Conservation (phyloP, 92 coral and sea anemone species). For the Epizoanthus scotinus region DNA sequence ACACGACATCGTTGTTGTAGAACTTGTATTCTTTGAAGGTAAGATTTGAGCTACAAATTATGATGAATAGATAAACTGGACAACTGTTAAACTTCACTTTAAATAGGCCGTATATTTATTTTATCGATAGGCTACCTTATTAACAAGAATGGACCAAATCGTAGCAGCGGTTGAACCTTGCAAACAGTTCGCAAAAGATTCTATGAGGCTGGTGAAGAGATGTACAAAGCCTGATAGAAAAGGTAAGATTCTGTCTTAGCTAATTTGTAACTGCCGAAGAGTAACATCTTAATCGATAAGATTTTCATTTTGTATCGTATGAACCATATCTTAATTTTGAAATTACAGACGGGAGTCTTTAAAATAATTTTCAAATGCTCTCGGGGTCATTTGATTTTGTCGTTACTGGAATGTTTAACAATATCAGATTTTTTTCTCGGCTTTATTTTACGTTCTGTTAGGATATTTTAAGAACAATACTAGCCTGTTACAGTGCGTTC, state of each 20-base stretch:
- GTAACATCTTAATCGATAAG: neutral
- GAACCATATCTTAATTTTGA: too few species aligned
- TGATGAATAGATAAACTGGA: neutral
- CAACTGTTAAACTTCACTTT: too few species aligned
- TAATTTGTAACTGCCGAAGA: neutral
- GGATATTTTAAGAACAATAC: too few species aligned
- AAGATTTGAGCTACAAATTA: neutral
- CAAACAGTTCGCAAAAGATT: conserved; percentile 98
- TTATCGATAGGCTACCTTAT: conserved; percentile 28
- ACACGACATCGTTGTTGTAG: conserved; percentile 73
- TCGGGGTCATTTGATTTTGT: too few species aligned
- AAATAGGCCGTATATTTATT: neutral
- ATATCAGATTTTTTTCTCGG: too few species aligned
- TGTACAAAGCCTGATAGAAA: conserved; percentile 99
- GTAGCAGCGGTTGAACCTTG: conserved; percentile 92
- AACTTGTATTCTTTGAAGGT: conserved; percentile 3
- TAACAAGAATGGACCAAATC: conserved; percentile 87
- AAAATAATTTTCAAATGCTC: too few species aligned
- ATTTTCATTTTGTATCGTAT: too few species aligned
- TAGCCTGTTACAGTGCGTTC: too few species aligned
- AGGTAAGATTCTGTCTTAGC: conserved; percentile 53
- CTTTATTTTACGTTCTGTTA: too few species aligned
- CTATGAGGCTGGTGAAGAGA: conserved; percentile 95
- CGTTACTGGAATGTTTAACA: too few species aligned
- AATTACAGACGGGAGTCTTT: too few species aligned